phyloP scores from a whole-genome alignment of 2,888 invertebrate genomes.

The Latrodectus hesperus region DNA sequence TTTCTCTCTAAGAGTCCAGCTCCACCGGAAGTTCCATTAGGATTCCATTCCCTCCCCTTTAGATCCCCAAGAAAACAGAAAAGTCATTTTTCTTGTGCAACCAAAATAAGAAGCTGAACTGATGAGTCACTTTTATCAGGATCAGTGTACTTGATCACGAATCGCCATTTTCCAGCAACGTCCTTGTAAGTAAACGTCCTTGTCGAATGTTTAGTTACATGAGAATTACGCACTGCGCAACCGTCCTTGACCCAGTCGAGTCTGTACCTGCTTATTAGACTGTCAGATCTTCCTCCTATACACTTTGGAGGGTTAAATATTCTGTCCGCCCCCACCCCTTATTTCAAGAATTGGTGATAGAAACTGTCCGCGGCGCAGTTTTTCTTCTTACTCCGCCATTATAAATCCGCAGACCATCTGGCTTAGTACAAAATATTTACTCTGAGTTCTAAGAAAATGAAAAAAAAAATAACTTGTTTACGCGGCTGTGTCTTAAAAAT shows the following conservation, averaged over 20 bases:
- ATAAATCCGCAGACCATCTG: no score
- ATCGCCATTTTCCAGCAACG: conserved; percentile 34
- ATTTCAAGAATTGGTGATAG: conserved; percentile 6
- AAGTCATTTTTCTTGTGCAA: conserved; percentile 14
- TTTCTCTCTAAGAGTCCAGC: neutral
- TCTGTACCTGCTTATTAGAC: conserved; percentile 52
- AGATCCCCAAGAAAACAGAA: conserved; percentile 13
- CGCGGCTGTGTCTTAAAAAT: no score
- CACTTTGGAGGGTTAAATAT: neutral
- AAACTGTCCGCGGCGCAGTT: neutral
- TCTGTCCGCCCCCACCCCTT: conserved; percentile 13
- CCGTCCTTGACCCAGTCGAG: conserved; percentile 65
- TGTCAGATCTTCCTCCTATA: conserved; percentile 64
- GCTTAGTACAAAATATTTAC: no score
- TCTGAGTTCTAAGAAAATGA: no score
- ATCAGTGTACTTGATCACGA: conserved; percentile 64
- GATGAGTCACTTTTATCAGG: conserved; percentile 58
- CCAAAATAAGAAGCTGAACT: conserved; percentile 25
- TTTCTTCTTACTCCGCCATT: no score
- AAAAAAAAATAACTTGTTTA: no score
- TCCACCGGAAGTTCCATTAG: conserved; percentile 32
- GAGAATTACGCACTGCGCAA: conserved; percentile 64
- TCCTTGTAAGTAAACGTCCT: conserved; percentile 60
- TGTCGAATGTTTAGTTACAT: conserved; percentile 59
- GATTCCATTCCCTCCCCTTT: conserved; percentile 17